phyloP scores from a whole-genome alignment of 2,797 vertebrate genomes.

The Premnoplex brunnescens region DNA sequence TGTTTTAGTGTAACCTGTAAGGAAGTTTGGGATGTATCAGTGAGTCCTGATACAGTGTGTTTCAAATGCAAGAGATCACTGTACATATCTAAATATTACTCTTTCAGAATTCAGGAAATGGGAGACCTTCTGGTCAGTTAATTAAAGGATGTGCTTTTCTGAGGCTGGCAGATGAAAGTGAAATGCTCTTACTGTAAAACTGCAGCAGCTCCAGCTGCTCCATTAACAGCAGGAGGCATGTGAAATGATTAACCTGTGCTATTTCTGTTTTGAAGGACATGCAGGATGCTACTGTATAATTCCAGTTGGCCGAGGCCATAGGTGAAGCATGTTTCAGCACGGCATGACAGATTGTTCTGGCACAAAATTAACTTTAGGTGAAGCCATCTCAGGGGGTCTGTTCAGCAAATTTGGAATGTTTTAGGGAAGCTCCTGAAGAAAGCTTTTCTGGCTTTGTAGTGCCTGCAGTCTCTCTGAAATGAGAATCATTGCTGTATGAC shows the following conservation, averaged over 20 bases:
- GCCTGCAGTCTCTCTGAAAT: neutral
- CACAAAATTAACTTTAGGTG: neutral
- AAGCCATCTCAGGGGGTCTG: neutral
- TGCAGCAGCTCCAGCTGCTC: neutral
- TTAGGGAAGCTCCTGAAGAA: neutral
- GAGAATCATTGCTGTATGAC: neutral
- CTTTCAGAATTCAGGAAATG: neutral
- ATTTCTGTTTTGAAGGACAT: neutral
- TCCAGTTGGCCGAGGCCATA: neutral
- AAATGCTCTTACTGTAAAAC: neutral
- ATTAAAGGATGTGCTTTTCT: neutral
- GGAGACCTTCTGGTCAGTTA: neutral
- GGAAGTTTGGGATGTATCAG: neutral
- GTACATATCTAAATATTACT: neutral
- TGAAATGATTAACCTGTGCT: neutral
- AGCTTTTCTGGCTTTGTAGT: neutral
- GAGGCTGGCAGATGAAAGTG: neutral
- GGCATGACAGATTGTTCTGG: neutral
- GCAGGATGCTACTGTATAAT: neutral
- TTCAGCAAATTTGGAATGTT: neutral
- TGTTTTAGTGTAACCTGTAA: neutral
- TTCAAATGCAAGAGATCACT: neutral
- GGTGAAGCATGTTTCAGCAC: neutral
- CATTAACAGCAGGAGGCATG: neutral
- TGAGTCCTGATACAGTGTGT: neutral